These are phyloP conservation scores for Lathronympha strigana DNA, from an alignment of 2,888 invertebrate species.

Conservation along the genomic window DNA sequence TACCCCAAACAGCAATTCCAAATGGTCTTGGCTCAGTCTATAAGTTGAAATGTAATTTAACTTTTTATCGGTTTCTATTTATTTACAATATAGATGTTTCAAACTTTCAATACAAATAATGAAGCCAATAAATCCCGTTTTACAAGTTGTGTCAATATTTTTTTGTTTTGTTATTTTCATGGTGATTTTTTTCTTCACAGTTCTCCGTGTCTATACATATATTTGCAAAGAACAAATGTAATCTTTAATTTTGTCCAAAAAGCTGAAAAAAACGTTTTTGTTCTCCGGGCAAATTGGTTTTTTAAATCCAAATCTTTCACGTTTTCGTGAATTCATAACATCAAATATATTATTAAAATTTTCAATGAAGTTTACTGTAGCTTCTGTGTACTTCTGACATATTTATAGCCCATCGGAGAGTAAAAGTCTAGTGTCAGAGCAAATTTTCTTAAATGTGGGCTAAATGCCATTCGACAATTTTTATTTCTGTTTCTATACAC, in stretches of 20 bases:
- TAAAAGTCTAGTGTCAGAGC: neutral
- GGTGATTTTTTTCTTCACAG: neutral
- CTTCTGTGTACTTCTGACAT: constrained; percentile 30
- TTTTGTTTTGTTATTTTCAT: neutral
- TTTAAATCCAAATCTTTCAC: neutral
- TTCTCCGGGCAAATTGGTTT: neutral
- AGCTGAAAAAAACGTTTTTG: neutral
- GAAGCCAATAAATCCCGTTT: neutral
- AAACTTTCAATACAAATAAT: neutral
- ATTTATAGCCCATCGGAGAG: constrained; percentile 35
- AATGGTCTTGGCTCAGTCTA: neutral
- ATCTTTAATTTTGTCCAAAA: neutral
- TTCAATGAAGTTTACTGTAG: neutral
- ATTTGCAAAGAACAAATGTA: neutral
- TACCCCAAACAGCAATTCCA: neutral
- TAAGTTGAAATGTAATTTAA: neutral
- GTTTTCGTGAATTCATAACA: constrained; percentile 1
- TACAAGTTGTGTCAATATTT: neutral
- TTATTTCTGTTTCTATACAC: neutral
- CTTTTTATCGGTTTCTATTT: too few species aligned
- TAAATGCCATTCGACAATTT: neutral
- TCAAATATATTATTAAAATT: neutral
- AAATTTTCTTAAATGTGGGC: neutral
- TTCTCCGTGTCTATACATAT: neutral
- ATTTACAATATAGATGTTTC: neutral